Conservation (phyloP, 2,797 vertebrate species). For the Enteromius anoplus region DNA sequence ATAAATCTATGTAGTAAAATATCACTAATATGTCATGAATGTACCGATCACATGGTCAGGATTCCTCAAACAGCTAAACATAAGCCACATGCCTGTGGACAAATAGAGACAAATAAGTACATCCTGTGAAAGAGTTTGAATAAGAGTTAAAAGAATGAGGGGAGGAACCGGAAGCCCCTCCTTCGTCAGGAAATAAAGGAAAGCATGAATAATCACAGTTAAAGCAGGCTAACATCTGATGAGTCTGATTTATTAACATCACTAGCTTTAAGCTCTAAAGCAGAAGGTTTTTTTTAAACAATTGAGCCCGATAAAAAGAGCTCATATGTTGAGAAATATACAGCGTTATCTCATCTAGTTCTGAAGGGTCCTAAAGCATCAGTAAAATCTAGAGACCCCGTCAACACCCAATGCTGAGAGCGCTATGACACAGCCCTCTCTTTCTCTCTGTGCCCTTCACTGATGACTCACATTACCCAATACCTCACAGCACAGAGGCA, state of each 20-base stretch:
- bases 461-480: slow-evolving; percentile 40
- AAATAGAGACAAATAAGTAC: background rate
- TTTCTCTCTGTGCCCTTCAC: background rate
- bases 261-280: no score
- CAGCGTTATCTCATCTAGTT: background rate
- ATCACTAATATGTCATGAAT: no score
- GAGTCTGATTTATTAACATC: background rate
- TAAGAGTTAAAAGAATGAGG: background rate
- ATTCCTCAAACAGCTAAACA: background rate
- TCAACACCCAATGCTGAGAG: background rate
- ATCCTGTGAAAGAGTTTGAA: slow-evolving; percentile 27
- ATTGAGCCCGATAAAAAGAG: background rate
- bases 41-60: background rate
- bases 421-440: background rate
- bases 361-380: background rate
- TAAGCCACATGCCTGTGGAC: slow-evolving; percentile 18
- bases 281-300: background rate
- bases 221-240: no score
- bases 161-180: background rate
- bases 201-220: background rate
- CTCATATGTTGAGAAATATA: background rate
- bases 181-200: no score
- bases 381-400: background rate
- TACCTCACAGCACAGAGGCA: background rate
- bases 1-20: background rate